Evolutionary conservation across 2,113 vertebrate species (phyloP).

Genomic region (Donacobius atricapilla): DNA sequence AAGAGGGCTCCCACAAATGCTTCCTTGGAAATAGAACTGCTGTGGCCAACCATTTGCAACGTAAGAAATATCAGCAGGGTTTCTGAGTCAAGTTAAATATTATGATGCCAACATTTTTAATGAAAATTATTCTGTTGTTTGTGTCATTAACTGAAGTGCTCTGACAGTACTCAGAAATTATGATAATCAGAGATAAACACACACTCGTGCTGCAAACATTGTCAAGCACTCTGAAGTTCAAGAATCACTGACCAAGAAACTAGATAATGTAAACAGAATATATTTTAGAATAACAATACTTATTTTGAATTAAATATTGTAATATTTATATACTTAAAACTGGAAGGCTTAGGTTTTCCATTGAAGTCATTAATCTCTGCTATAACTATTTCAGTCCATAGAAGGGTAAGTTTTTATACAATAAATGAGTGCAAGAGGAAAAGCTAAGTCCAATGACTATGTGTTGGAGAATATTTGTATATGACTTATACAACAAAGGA

Average conservation of each 20-base stretch:
- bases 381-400: neutral
- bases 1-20: neutral
- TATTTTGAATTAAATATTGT: neutral
- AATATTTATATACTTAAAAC: neutral
- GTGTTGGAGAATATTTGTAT: neutral
- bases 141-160: neutral
- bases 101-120: neutral
- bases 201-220: neutral
- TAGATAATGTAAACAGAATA: neutral
- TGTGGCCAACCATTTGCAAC: neutral
- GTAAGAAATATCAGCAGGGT: neutral
- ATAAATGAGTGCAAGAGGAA: neutral
- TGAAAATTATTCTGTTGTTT: neutral
- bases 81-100: neutral
- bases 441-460: neutral
- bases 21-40: neutral
- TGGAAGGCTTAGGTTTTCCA: neutral
- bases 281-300: neutral
- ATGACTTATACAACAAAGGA: neutral
- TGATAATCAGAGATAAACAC: neutral
- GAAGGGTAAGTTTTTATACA: neutral
- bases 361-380: neutral
- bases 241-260: neutral
- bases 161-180: neutral
- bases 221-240: neutral